phyloP scores from a whole-genome alignment of 2,797 vertebrate genomes.

The Molossus molossus region DNA sequence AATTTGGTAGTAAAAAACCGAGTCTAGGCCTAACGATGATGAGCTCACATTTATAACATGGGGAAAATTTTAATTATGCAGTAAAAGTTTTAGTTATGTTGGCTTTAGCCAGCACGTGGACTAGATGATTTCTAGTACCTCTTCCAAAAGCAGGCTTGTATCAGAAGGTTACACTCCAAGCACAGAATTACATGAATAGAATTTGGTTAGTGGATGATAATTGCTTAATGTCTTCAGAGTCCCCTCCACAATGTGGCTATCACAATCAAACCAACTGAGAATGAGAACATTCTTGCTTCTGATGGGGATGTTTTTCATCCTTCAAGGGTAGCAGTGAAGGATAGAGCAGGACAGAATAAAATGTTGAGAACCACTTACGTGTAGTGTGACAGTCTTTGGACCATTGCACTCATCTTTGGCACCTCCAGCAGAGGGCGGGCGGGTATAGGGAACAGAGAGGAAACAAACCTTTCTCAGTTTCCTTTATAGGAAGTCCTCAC shows the following conservation, averaged over 20 bases:
- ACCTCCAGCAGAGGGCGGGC: slow-evolving; percentile 83
- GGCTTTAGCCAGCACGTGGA: background rate
- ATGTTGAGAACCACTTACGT: background rate
- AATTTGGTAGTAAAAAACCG: slow-evolving; percentile 30
- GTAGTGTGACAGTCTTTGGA: background rate
- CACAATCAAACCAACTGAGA: background rate
- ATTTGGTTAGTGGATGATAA: background rate
- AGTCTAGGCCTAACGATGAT: background rate
- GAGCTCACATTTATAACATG: background rate
- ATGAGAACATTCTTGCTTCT: background rate
- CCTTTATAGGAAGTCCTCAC: background rate
- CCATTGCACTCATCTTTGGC: slow-evolving; percentile 21
- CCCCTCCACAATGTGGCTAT: background rate
- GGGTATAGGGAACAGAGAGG: slow-evolving; percentile 59
- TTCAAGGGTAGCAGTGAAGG: background rate
- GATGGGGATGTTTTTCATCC: background rate
- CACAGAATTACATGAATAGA: slow-evolving; percentile 1
- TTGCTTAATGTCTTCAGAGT: background rate
- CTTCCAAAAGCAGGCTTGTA: slow-evolving; percentile 29
- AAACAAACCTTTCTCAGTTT: background rate
- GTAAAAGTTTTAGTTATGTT: background rate
- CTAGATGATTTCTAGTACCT: background rate
- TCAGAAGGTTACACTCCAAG: slow-evolving; percentile 22
- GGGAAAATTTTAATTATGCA: background rate
- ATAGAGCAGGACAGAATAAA: background rate